Percentiles rank a stretch among this genome's conserved stretches.
These are phyloP conservation scores for Cebidichthys violaceus DNA, from an alignment of 2,113 vertebrate genomes.

Conservation along the genomic window DNA sequence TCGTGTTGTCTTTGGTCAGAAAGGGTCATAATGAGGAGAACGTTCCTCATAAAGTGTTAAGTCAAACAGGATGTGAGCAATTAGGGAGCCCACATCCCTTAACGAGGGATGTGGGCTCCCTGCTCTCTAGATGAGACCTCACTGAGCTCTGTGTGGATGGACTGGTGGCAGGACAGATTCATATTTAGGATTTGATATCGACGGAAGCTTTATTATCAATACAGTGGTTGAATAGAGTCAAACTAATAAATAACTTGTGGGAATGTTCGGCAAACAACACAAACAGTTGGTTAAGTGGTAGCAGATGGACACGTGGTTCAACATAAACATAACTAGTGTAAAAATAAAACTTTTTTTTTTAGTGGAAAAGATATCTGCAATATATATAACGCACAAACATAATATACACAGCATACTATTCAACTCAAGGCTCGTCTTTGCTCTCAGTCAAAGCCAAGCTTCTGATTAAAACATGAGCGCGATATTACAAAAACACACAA, in stretches of 20 bases:
- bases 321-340: conserved; percentile 63
- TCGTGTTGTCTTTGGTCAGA: conserved; percentile 7
- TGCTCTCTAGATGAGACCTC: conserved; percentile 18
- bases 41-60: conserved; percentile 2
- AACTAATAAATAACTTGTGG: conserved; percentile 76
- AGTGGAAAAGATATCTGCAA: conserved; percentile 60
- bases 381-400: conserved; percentile 60
- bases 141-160: conserved; percentile 14
- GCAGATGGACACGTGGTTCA: conserved; percentile 58
- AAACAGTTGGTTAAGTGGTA: conserved; percentile 63
- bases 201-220: conserved; percentile 70
- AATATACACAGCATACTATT: conserved; percentile 74
- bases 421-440: conserved; percentile 57
- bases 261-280: conserved; percentile 52
- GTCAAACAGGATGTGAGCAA: conserved; percentile 10
- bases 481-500: conserved; percentile 55
- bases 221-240: conserved; percentile 46
- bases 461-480: conserved; percentile 64
- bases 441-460: conserved; percentile 56
- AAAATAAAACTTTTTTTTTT: conserved; percentile 65
- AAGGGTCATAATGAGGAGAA: not conserved
- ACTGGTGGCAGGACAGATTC: conserved; percentile 24
- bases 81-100: conserved; percentile 19
- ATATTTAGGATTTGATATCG: conserved; percentile 16
- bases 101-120: conserved; percentile 3